A percentile compares a stretch with the other conserved stretches of the same genome.
phyloP scores from a whole-genome alignment of 2,113 vertebrate genomes.

The Platysternon megacephalum region DNA sequence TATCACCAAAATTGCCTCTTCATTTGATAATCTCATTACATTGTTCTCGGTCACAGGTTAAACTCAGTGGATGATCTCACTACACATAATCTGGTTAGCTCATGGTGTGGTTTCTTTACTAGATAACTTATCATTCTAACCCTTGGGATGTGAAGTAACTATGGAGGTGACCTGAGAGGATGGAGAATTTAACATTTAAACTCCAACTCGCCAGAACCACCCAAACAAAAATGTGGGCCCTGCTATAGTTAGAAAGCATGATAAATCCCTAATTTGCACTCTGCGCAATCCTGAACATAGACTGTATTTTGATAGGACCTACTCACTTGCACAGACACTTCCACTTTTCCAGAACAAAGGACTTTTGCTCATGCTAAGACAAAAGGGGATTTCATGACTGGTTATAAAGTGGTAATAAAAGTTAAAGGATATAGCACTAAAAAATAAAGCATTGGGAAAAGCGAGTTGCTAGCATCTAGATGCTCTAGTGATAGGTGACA shows the following conservation, averaged over 20 bases:
- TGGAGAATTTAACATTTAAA: background rate
- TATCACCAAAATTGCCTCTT: slow-evolving; percentile 36
- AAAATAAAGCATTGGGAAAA: background rate
- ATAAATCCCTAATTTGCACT: background rate
- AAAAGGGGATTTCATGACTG: background rate
- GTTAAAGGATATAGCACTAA: background rate
- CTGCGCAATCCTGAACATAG: background rate
- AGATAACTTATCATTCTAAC: slow-evolving; percentile 15
- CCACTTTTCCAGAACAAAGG: background rate
- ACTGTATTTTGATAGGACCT: slow-evolving; percentile 1
- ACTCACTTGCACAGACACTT: background rate
- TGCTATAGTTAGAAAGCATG: background rate
- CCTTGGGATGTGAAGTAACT: background rate
- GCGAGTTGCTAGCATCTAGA: background rate
- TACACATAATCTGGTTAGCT: slow-evolving; percentile 32
- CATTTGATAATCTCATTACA: slow-evolving; percentile 29
- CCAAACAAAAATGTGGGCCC: background rate
- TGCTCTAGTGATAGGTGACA: background rate
- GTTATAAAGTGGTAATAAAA: background rate
- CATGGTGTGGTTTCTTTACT: background rate
- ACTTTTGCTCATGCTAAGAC: background rate
- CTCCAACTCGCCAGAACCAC: background rate
- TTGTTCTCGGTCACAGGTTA: slow-evolving; percentile 29
- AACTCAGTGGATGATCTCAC: slow-evolving; percentile 39
- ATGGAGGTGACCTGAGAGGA: background rate